A percentile compares a stretch with the other conserved stretches of the same genome.
These are phyloP conservation scores for Protonemura montana DNA, from an alignment of 2,888 invertebrate genomes.

Conservation along the genomic window DNA sequence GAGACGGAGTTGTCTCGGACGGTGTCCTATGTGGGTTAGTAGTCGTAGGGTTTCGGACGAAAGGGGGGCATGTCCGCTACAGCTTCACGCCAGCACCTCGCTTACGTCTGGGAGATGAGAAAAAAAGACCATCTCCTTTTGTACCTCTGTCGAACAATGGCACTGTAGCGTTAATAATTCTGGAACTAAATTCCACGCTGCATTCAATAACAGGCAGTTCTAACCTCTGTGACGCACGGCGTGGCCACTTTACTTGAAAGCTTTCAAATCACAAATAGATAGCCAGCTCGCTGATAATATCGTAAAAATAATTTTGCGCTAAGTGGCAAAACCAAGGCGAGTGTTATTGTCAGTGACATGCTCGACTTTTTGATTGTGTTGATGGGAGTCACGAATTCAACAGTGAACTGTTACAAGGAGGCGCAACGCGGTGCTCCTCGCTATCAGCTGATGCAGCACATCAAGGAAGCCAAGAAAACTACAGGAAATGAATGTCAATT, in stretches of 20 bases:
- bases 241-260: background rate
- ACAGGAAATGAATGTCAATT: background rate
- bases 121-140: background rate
- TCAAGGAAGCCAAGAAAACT: too few species aligned
- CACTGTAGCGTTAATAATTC: background rate
- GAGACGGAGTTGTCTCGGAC: background rate
- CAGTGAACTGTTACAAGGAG: background rate
- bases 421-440: background rate
- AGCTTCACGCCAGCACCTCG: background rate
- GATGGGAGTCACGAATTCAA: background rate
- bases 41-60: background rate
- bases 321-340: background rate
- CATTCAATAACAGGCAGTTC: background rate
- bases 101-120: background rate
- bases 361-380: background rate
- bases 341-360: background rate
- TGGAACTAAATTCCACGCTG: background rate
- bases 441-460: too few species aligned
- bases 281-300: background rate
- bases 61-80: constrained; percentile 26
- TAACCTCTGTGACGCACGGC: background rate
- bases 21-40: constrained; percentile 35
- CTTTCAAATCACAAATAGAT: constrained; percentile 12
- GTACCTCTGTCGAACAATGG: background rate
- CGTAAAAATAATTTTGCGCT: background rate